Base-by-base conservation (phyloP, 2,888 invertebrate species). In the Corbicula japonica region DNA sequence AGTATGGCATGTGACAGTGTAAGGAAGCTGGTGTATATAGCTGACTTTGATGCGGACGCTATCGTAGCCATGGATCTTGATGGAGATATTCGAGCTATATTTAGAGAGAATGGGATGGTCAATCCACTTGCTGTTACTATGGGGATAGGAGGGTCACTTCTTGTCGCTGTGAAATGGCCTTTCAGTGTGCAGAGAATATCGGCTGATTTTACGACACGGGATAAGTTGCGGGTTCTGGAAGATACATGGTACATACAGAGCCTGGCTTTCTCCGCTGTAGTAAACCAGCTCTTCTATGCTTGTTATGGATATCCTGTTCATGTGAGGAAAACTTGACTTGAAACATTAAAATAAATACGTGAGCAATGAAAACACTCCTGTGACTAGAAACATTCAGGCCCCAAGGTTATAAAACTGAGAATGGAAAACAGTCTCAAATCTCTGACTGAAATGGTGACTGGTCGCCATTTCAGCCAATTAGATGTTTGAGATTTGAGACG, bases 81-180 rank as follows among this genome's bases (percentile, higher is more conserved):
- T 8, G 56, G 56, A 8, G 18, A 56, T 15, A 34, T 30, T 12
- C 30, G 32, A 30, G 28, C 56, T 15, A 34, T 30, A 10, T 56
- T 28, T 28, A n/a, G n/a, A n/a, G 30, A 28, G 18, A 28, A 56
- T 15, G 30, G 18, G 6, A 28, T 56, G 26, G 12, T 2, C 4
- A 30, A 30, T 8, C 56, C 56, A 30, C n/a, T 28, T n/a, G 30
- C 18, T 28, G 8, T 56, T 3, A 30, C 56, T 30, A 12, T 56
- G 8, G 56, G 30, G 18, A 56, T 32, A 10, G 30, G 32, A 18
- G 56, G 56, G 8, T 28, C 30, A 28, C 32, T 56, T 2, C 56
- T 56, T 2, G 32, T 56, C 10, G 56, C 56, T 3, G 30, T 56
- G 3, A 28, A 56, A 18, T 56, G 56, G 56, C 56, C 56, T 32